phyloP scores from a whole-genome alignment of 37 sponge, comb jelly and placozoan genomes.

The Dysidea cf. avara region DNA sequence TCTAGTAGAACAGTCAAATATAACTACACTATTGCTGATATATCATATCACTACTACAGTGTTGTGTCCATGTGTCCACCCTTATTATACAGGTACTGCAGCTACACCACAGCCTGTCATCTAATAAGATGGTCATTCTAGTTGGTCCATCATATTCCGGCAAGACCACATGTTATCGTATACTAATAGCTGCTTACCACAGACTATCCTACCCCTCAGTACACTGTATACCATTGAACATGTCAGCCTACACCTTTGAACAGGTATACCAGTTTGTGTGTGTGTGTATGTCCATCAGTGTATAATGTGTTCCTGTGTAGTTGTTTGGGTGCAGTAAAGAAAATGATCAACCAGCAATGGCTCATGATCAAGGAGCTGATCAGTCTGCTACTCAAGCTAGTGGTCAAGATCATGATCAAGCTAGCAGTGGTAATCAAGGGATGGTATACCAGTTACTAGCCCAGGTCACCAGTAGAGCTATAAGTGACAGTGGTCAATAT shows the following conservation, averaged over 20 bases:
- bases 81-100: slow-evolving; percentile 37
- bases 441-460: background rate
- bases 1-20: no score
- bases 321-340: slow-evolving; percentile 30
- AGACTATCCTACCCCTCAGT: slow-evolving; percentile 23
- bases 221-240: slow-evolving; percentile 35
- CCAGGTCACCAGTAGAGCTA: background rate
- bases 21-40: no score
- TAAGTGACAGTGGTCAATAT: slow-evolving; percentile 10
- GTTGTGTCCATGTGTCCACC: no score
- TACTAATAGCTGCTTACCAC: slow-evolving; percentile 53
- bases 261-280: slow-evolving; percentile 30
- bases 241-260: slow-evolving; percentile 41
- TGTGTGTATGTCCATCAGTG: background rate
- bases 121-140: slow-evolving; percentile 24
- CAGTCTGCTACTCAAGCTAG: no score
- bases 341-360: no score
- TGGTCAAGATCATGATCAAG: no score
- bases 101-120: slow-evolving; percentile 42
- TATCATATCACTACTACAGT: no score
- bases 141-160: slow-evolving; percentile 48
- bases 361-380: no score
- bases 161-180: slow-evolving; percentile 42
- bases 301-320: slow-evolving; percentile 1
- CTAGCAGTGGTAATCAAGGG: background rate